Conservation (phyloP, 2,888 invertebrate species). For the Drosophila algonquin region DNA sequence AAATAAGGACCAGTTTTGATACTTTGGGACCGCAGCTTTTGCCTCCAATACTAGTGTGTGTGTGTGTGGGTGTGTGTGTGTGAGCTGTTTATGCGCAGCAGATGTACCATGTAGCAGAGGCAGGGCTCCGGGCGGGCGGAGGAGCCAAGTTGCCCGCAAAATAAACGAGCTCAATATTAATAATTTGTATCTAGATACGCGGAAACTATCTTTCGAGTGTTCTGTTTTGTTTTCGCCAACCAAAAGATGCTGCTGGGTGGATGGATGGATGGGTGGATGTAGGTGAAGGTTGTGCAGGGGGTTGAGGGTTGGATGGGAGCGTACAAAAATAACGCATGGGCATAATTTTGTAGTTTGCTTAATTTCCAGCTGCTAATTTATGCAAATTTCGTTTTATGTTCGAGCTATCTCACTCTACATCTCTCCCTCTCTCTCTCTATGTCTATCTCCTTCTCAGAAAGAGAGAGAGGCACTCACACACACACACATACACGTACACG, state of each 20-base stretch:
- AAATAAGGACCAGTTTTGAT: not conserved
- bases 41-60: not conserved
- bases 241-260: slow-evolving; percentile 59
- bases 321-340: slow-evolving; percentile 51
- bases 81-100: slow-evolving; percentile 72
- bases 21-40: not conserved
- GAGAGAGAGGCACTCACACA: slow-evolving; percentile 1
- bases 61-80: slow-evolving; percentile 32
- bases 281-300: slow-evolving; percentile 20
- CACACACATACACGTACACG: not conserved
- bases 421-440: slow-evolving; percentile 3
- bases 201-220: slow-evolving; percentile 28
- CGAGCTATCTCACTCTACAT: not conserved
- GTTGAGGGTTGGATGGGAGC: slow-evolving; percentile 19
- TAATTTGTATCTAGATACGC: slow-evolving; percentile 81
- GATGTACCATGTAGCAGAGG: slow-evolving; percentile 60
- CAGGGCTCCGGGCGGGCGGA: slow-evolving; percentile 1
- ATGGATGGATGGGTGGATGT: slow-evolving; percentile 9
- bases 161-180: slow-evolving; percentile 81
- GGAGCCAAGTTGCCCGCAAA: slow-evolving; percentile 69
- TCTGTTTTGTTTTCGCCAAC: slow-evolving; percentile 32
- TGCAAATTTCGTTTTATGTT: slow-evolving; percentile 65
- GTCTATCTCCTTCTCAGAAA: not conserved
- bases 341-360: slow-evolving; percentile 65
- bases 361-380: slow-evolving; percentile 76